Conservation (phyloP, 1,140 invertebrate species). For the Sinonovacula constricta region DNA sequence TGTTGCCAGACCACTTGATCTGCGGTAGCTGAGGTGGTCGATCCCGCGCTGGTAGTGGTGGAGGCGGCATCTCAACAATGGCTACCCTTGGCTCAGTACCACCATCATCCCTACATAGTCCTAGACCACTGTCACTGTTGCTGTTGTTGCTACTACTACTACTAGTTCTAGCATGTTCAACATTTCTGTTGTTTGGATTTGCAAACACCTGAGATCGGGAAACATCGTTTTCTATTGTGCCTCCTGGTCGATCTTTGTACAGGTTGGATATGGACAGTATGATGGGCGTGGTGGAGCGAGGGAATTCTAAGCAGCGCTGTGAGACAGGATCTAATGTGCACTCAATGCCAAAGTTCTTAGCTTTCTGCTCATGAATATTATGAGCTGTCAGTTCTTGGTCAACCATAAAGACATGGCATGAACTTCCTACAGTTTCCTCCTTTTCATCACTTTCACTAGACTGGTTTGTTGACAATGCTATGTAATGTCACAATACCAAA, state of each 20-base stretch:
- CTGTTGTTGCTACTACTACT: constrained; percentile 85
- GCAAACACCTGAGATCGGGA: constrained; percentile 78
- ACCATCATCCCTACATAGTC: constrained; percentile 89
- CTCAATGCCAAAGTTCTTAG: constrained; percentile 87
- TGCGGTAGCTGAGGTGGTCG: constrained; percentile 37
- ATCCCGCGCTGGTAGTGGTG: constrained; percentile 23
- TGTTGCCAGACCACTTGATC: constrained; percentile 50
- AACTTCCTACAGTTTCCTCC: constrained; percentile 81
- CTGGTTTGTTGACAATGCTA: constrained; percentile 61
- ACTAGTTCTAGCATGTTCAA: constrained; percentile 54
- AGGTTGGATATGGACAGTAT: constrained; percentile 81
- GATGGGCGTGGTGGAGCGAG: constrained; percentile 91
- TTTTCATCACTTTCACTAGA: constrained; percentile 65
- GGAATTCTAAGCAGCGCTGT: constrained; percentile 91
- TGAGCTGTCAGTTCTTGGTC: constrained; percentile 88
- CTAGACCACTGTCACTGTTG: constrained; percentile 96
- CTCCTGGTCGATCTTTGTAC: constrained; percentile 68
- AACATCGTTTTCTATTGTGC: constrained; percentile 77
- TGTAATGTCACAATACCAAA: constrained; percentile 94
- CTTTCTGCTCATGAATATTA: constrained; percentile 86
- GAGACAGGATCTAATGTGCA: constrained; percentile 84
- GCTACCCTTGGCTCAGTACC: constrained; percentile 84
- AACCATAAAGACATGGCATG: constrained; percentile 97
- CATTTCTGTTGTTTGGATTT: constrained; percentile 75
- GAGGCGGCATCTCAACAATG: constrained; percentile 85